phyloP scores from a whole-genome alignment of 2,113 vertebrate genomes.

The Phyllostomus hastatus region DNA sequence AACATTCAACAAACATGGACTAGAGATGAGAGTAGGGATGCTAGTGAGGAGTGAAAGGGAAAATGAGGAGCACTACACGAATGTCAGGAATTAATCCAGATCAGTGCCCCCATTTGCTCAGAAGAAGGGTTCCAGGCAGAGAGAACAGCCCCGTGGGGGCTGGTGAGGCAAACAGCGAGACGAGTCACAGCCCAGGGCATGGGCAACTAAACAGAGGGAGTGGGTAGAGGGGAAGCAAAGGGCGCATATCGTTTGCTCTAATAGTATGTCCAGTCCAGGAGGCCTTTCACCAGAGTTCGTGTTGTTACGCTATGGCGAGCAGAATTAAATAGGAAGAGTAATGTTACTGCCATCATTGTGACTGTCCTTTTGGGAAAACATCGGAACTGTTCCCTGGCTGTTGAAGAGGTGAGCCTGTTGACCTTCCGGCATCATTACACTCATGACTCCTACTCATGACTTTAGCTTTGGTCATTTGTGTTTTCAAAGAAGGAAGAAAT shows the following conservation, averaged over 20 bases:
- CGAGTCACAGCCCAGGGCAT: neutral
- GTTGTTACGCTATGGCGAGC: neutral
- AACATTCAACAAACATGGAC: neutral
- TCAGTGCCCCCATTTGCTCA: neutral
- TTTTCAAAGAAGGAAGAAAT: neutral
- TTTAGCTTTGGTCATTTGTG: neutral
- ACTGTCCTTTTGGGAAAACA: neutral
- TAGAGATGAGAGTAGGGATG: neutral
- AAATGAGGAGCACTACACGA: neutral
- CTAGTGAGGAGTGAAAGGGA: neutral
- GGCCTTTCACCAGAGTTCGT: neutral
- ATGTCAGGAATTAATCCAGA: neutral
- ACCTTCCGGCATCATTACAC: neutral
- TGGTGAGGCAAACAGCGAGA: neutral
- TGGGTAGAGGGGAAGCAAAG: neutral
- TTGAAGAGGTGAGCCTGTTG: neutral
- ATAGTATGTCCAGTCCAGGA: neutral
- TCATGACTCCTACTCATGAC: neutral
- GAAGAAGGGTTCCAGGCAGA: neutral
- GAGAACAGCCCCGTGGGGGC: neutral
- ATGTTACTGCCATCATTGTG: neutral
- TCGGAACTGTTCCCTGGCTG: neutral
- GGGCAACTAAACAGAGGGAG: neutral
- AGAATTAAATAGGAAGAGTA: neutral
- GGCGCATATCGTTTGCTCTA: neutral